Evolutionary conservation across 2,113 vertebrate species (phyloP), one percentile per base, ranked within the genome.

Genomic region (Equus przewalskii): DNA sequence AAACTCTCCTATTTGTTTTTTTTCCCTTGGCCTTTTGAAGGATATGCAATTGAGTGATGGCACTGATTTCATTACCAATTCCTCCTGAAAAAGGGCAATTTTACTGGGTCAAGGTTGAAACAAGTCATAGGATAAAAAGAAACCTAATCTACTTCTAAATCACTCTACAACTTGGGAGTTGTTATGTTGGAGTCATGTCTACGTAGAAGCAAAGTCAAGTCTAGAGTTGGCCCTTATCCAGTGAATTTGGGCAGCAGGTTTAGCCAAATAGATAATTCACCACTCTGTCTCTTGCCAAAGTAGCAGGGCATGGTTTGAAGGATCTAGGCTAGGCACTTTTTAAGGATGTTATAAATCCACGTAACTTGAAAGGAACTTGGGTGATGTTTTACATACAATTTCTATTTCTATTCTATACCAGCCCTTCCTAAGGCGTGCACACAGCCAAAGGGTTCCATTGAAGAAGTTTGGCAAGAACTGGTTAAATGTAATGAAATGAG

Each of bases 11-110:
- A 96, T 91, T 96, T 97, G 96, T 97, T 98, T 98, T 97, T 98
- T 95, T 94, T 54, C 51, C 94, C 96, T 97, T 21, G n/a, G 97
- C 94, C 97, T 98, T 97, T 93, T 69, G 69, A 97, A 97, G 92
- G 70, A 83, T 12, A 97, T 81, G 92, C 75, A 95, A n/a, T 69
- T 97, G 98, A 97, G 97, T 92, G 92, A 98, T 91, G 22, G 96
- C n/a, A 62, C 93, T 97, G 97, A 94, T 98, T 98, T 98, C 96
- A 97, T 98, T 98, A 89, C 80, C 89, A 97, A 95, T 97, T 98
- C 94, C 46, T 92, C 2, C 12, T 65, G 84, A 62, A 96, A 96
- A 96, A 84, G 60, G 86, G 84, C 93, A 94, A 9, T 90, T 97
- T 97, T 84, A 80, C 86, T 58, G 92, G 96, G 95, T 97, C 95